Conservation (phyloP, 2,113 vertebrate species). For the Heptranchias perlo region DNA sequence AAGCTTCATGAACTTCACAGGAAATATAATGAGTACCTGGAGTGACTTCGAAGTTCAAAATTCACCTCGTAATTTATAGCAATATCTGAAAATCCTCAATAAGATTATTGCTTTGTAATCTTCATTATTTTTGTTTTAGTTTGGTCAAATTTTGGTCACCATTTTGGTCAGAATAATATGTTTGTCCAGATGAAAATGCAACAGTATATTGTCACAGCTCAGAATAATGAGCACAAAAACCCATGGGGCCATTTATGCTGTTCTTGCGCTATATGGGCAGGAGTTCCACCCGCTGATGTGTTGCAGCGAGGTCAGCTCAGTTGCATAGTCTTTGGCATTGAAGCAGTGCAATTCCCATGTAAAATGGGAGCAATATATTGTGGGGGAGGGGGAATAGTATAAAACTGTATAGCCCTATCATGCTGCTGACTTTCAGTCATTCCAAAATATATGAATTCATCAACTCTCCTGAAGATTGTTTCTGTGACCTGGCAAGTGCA, state of each 20-base stretch:
- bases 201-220: background rate
- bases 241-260: background rate
- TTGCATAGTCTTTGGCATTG: background rate
- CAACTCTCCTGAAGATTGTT: background rate
- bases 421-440: background rate
- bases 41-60: background rate
- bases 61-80: background rate
- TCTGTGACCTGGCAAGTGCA: background rate
- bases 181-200: background rate
- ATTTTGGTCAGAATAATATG: background rate
- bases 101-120: background rate
- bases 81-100: background rate
- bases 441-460: background rate
- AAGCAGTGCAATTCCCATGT: background rate
- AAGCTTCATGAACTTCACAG: background rate
- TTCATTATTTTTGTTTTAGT: background rate
- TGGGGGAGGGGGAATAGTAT: no score
- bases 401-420: background rate
- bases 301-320: background rate
- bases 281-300: background rate
- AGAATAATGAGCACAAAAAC: background rate
- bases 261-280: background rate
- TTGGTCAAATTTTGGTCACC: background rate
- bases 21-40: background rate
- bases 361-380: background rate